Base-by-base conservation (phyloP, 2,113 vertebrate species). In the Percina caprodes region DNA sequence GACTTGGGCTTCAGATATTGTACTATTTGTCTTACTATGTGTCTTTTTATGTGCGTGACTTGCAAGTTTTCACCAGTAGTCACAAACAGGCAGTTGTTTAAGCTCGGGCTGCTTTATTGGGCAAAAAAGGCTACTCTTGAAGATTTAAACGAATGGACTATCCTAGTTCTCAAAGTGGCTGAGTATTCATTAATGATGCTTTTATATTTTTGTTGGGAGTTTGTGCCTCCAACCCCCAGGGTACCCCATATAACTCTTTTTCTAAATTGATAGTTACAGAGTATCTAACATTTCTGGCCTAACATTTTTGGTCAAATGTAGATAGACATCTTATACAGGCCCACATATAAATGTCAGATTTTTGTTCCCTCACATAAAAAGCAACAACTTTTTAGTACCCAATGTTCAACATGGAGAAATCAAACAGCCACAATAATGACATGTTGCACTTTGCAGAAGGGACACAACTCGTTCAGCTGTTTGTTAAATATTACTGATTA, bases 181-280 rank as follows among this genome's bases (percentile, higher is more conserved):
- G 46, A 18, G 24, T 73, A 18, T 69, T 69, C 42, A 69, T 69
- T 69, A 48, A 56, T 56, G 13, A 12, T 33, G 74, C n/a, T 18
- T 18, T 80, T 42, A 7, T 62, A 23, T 67, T 49, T 48, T 42
- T 39, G 4, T 54, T 19, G 39, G 24, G 35, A 23, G 49, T 30
- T 69, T 14, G 67, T 67, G 12, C 11, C 19, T 66, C 33, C 33
- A 35, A 35, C 33, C 33, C 33, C 33, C 33, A 35, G 33, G 33
- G 33, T 35, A 35, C 6, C 33, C 19, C 45, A 51, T 18, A 0
- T 6, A 15, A 19, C 35, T 42, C 9, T 52, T 21, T 15, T 14
- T 5, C 24, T 23, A 52, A 69, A 21, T n/a, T 12, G 11, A 26
- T 10, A n/a, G 19, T 4, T 15, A n/a, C 0, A 2, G 39, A 55